Base-by-base conservation (phyloP, 2,888 invertebrate genomes). In the Abrostola tripartita region DNA sequence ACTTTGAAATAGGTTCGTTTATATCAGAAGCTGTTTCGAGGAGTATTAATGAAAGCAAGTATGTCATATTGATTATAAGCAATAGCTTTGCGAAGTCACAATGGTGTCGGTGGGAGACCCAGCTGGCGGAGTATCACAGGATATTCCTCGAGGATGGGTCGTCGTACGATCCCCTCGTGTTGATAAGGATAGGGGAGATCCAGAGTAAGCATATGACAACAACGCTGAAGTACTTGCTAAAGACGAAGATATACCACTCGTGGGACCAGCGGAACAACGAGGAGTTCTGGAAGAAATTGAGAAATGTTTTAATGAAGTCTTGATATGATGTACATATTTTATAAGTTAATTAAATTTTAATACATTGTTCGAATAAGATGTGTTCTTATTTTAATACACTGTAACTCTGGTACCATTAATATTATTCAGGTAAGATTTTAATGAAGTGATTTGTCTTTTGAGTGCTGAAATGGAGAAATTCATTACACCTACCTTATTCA, bases 101-200 rank as follows among this genome's bases (percentile, higher is more conserved):
- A 64, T 97, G 97, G 97, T 96, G 96, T 82, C 91, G 96, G 44
- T 96, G 96, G 95, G 97, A 97, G 81, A 96, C 96, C 10, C 96
- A 96, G 76, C 90, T 96, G 35, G 96, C 96, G 0, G 96, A 96
- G 75, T 95, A 96, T 80, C 96, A 96, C 73, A 92, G 96, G 61
- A 87, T 96, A 62, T 95, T 96, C 71, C 90, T 95, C 37, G 95
- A 96, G 78, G 95, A 96, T 65, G 95, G 95, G 1, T 95, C 91
- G 0, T 85, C 90, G 0, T 95, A 95, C 63, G 96, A 96, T 74
- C 95, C 95, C 5, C 83, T 97, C 60, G 95, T 97, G 12, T 89
- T 97, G 76, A 92, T 97, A 14, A 95, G 96, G 81, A 86, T 96
- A 75, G 96, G 96, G 10, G 94, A 96, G 10, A 93, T 96, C 8